These are phyloP conservation scores for Neosalanx taihuensis DNA, from an alignment of 2,797 vertebrate species.

Conservation along the genomic window DNA sequence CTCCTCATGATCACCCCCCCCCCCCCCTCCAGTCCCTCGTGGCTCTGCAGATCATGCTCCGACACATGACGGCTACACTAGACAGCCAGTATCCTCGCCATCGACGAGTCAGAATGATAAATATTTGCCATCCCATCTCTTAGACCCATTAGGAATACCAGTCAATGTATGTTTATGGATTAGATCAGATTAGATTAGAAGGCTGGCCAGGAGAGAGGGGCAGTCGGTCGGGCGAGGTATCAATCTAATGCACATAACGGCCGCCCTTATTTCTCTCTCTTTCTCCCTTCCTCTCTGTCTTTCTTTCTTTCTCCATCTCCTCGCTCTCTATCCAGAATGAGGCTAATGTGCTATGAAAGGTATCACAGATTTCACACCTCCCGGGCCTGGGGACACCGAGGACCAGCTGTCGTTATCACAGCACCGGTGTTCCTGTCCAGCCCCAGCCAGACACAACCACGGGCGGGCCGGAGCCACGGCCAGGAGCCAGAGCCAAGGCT, in stretches of 20 bases:
- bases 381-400: conserved; percentile 69
- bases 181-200: conserved; percentile 36
- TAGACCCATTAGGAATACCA: conserved; percentile 62
- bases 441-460: conserved; percentile 64
- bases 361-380: conserved; percentile 77
- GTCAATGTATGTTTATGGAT: conserved; percentile 55
- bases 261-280: conserved; percentile 56
- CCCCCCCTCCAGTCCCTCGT: too few species aligned
- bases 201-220: background rate
- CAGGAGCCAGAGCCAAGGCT: background rate
- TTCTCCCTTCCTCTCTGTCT: conserved; percentile 50
- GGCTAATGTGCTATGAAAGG: conserved; percentile 77
- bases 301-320: conserved; percentile 28
- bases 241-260: conserved; percentile 53
- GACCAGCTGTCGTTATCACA: conserved; percentile 80
- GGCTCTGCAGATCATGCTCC: background rate
- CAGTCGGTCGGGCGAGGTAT: conserved; percentile 17
- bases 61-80: conserved; percentile 49
- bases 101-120: conserved; percentile 68
- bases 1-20: too few species aligned
- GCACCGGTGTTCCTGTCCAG: conserved; percentile 71
- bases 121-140: conserved; percentile 58
- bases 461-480: conserved; percentile 46
- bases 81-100: conserved; percentile 55
- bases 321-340: conserved; percentile 64